phyloP scores from a whole-genome alignment of 2,797 vertebrate genomes.

The Characodon lateralis region DNA sequence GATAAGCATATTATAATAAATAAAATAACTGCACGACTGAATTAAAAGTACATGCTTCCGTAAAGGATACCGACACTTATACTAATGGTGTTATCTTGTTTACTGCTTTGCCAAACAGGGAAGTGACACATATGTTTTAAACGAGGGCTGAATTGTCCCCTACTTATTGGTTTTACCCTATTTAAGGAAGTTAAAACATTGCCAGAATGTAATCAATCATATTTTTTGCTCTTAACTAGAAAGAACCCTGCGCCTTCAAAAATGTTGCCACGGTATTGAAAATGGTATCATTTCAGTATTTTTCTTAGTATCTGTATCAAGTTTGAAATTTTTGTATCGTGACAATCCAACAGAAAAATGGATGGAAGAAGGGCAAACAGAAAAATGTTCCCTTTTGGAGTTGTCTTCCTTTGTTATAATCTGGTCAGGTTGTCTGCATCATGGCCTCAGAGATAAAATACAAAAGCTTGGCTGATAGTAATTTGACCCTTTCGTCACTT shows the following conservation, averaged over 20 bases:
- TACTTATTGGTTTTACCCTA: neutral
- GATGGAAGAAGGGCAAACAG: neutral
- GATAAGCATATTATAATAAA: neutral
- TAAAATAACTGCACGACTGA: neutral
- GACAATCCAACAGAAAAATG: no score
- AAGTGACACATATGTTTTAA: neutral
- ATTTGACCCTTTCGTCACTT: slow-evolving; percentile 7
- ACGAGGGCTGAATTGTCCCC: neutral
- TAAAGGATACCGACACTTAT: neutral
- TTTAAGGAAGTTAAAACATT: no score
- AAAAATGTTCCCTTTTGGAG: neutral
- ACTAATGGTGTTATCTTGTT: neutral
- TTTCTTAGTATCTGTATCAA: no score
- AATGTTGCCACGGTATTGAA: neutral
- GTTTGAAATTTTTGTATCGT: no score
- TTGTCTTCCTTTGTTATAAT: slow-evolving; percentile 3
- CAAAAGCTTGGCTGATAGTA: neutral
- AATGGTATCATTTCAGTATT: neutral
- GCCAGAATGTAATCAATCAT: neutral
- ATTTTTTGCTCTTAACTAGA: neutral
- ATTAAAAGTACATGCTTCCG: neutral
- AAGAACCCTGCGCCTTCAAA: neutral
- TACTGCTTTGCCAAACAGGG: neutral
- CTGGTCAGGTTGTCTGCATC: slow-evolving; percentile 17
- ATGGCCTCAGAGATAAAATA: slow-evolving; percentile 1